Evolutionary conservation across 1,140 invertebrate genomes (phyloP).

Genomic region (Eumaeus atala): DNA sequence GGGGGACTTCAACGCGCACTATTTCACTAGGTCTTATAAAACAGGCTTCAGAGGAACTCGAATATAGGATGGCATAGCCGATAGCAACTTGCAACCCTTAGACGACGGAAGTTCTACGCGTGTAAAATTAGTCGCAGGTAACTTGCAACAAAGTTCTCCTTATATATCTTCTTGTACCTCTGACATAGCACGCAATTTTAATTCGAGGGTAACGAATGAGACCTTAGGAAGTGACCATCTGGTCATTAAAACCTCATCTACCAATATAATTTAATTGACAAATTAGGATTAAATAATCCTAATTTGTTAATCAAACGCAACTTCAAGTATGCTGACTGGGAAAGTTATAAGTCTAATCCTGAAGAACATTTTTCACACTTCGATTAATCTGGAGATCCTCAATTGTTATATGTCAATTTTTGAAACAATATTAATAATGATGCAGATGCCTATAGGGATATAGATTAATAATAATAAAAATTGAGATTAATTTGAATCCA

Average conservation of each 20-base stretch:
- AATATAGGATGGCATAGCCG: neutral
- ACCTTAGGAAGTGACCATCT: neutral
- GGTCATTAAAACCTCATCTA: no score
- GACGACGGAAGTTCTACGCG: conserved; percentile 11
- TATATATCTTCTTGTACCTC: neutral
- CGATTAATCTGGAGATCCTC: neutral
- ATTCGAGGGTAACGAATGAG: neutral
- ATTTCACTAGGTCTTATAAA: conserved; percentile 3
- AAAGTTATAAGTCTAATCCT: neutral
- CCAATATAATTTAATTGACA: no score
- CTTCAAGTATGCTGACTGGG: neutral
- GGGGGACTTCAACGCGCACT: no score
- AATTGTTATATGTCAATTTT: neutral
- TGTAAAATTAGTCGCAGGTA: conserved; percentile 13
- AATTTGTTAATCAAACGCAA: neutral
- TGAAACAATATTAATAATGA: no score
- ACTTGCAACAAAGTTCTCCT: neutral
- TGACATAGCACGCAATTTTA: neutral
- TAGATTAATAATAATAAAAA: no score
- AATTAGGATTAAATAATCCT: no score
- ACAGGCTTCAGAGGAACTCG: neutral
- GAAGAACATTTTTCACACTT: no score
- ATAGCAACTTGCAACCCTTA: neutral
- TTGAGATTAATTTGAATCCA: neutral
- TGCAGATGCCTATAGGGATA: neutral